Percentiles rank a stretch among this genome's conserved stretches.
These are phyloP conservation scores for Prochilodus magdalenae DNA, from an alignment of 2,113 vertebrate species.

Conservation along the genomic window DNA sequence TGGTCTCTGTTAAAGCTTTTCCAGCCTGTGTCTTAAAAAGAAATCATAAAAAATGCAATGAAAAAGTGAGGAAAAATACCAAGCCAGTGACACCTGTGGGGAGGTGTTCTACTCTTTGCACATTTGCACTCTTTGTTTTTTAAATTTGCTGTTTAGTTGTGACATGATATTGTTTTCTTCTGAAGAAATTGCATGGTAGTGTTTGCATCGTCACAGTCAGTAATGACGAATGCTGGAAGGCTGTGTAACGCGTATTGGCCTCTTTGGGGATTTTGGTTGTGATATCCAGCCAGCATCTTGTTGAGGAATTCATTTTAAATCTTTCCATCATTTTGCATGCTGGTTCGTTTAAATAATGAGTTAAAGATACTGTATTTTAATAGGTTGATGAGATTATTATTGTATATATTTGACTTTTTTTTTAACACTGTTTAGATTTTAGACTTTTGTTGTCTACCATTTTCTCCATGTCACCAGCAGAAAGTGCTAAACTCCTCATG, in stretches of 20 bases:
- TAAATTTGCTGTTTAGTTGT: background rate
- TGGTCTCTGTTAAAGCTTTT: background rate
- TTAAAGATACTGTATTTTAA: background rate
- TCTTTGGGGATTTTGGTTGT: background rate
- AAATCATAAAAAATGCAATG: background rate
- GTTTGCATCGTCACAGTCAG: slow-evolving; percentile 18
- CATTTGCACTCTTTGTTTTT: background rate
- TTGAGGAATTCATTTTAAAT: background rate
- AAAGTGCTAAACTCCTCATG: background rate
- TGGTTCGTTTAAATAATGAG: background rate
- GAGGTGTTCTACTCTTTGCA: slow-evolving; percentile 1
- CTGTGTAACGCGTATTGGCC: background rate
- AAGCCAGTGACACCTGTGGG: background rate
- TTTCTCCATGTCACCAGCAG: background rate
- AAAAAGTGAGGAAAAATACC: background rate
- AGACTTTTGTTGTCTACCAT: slow-evolving; percentile 3
- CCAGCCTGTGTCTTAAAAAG: background rate
- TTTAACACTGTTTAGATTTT: slow-evolving; percentile 4
- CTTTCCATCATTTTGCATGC: background rate
- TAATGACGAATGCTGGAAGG: background rate
- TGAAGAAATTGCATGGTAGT: background rate
- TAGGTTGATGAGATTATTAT: background rate
- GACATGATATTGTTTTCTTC: background rate
- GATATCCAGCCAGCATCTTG: background rate
- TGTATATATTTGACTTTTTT: background rate